Conservation (phyloP, 2,797 vertebrate species). For the Sebastes vulpes region DNA sequence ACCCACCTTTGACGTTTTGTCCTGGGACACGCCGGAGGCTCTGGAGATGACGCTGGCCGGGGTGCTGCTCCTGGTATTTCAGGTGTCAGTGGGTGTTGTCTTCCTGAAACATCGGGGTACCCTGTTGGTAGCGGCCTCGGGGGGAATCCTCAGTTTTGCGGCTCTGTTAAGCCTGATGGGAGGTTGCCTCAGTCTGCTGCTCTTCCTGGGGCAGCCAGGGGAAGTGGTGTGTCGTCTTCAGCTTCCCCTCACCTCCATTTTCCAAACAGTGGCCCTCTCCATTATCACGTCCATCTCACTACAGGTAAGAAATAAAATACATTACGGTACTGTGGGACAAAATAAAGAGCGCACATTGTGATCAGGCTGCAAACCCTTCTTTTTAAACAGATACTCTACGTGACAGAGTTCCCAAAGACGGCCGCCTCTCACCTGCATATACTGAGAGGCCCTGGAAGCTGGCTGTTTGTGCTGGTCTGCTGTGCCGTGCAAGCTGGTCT, state of each 20-base stretch:
- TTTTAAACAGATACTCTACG: slow-evolving; percentile 74
- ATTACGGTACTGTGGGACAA: neutral
- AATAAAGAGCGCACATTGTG: neutral
- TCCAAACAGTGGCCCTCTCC: slow-evolving; percentile 86
- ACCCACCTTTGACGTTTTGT: slow-evolving; percentile 82
- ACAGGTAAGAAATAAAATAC: slow-evolving; percentile 72
- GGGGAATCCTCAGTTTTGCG: slow-evolving; percentile 80
- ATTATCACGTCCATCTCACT: slow-evolving; percentile 79
- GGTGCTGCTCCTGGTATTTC: slow-evolving; percentile 66
- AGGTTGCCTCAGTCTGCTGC: slow-evolving; percentile 81
- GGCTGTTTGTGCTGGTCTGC: slow-evolving; percentile 78
- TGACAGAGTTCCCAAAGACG: slow-evolving; percentile 83
- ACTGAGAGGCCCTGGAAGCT: slow-evolving; percentile 71
- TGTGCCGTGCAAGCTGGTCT: slow-evolving; percentile 78
- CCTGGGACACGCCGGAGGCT: slow-evolving; percentile 78
- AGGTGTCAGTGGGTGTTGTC: slow-evolving; percentile 61
- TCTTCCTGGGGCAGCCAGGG: slow-evolving; percentile 86
- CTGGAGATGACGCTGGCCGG: slow-evolving; percentile 69
- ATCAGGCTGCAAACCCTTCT: slow-evolving; percentile 5
- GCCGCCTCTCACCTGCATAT: slow-evolving; percentile 64
- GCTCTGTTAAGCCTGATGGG: slow-evolving; percentile 82
- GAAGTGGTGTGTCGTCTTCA: slow-evolving; percentile 81
- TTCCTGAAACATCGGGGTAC: slow-evolving; percentile 81
- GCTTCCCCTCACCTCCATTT: slow-evolving; percentile 84
- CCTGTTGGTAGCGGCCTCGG: slow-evolving; percentile 84